Conservation (phyloP, 2,797 vertebrate genomes). For the Taeniopygia guttata region DNA sequence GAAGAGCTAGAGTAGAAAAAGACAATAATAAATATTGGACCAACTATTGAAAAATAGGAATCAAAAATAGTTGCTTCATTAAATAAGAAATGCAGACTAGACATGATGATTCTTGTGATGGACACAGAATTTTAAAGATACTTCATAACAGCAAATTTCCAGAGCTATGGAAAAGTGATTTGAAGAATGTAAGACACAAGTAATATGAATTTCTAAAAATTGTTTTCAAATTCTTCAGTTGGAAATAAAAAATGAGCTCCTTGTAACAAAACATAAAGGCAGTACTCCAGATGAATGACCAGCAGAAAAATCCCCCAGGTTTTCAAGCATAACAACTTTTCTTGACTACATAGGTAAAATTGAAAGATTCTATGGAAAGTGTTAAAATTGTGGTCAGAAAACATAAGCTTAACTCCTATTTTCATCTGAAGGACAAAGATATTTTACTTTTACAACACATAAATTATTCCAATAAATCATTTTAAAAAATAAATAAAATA, state of each 20-base stretch:
- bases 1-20: neutral
- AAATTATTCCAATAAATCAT: accelerated
- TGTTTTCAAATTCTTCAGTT: neutral
- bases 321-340: neutral
- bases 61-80: neutral
- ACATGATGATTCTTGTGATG: neutral
- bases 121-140: neutral
- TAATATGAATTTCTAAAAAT: neutral
- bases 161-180: neutral
- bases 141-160: neutral
- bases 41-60: neutral
- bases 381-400: neutral
- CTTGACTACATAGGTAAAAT: neutral
- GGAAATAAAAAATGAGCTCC: neutral
- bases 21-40: neutral
- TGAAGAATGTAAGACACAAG: neutral
- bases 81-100: neutral
- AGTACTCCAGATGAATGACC: neutral
- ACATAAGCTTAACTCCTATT: neutral
- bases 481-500: neutral
- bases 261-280: neutral
- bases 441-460: neutral
- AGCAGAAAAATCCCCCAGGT: neutral
- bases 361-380: neutral
- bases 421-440: neutral